These are phyloP conservation scores for Paragorgia papillata DNA, from an alignment of 92 coral and sea anemone genomes.

Conservation along the genomic window DNA sequence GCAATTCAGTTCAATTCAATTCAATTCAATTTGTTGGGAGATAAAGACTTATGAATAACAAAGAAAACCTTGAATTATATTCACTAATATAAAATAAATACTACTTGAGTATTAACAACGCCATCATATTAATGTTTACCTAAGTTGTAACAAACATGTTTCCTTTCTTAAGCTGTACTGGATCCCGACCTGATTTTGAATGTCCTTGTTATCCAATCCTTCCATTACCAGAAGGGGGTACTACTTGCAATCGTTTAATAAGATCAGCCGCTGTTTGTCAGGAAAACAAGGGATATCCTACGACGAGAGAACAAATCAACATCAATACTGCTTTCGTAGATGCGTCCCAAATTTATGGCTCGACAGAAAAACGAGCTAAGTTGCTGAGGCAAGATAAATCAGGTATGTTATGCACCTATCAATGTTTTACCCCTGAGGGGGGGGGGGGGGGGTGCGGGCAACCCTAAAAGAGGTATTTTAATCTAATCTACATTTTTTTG, in stretches of 20 bases:
- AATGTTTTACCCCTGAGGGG: too few species aligned
- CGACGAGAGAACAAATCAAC: constrained; percentile 27
- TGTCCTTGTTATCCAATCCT: constrained; percentile 36
- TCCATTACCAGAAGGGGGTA: neutral
- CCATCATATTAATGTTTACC: too few species aligned
- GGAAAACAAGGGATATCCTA: neutral
- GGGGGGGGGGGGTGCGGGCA: too few species aligned
- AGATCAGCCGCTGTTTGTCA: constrained; percentile 42
- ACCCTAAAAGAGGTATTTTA: too few species aligned
- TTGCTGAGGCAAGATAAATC: neutral
- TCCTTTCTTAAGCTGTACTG: constrained; percentile 9
- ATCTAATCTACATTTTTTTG: too few species aligned
- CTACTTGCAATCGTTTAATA: constrained; percentile 9
- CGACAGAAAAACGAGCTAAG: neutral
- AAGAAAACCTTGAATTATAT: too few species aligned
- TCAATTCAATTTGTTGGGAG: too few species aligned
- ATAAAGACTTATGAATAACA: too few species aligned
- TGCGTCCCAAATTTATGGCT: neutral
- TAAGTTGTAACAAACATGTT: too few species aligned
- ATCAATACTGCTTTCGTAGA: neutral
- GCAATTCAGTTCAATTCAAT: too few species aligned
- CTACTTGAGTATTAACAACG: too few species aligned
- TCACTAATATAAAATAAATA: too few species aligned
- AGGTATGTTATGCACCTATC: neutral
- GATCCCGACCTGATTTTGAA: neutral